Base-by-base conservation (phyloP, 1,140 invertebrate genomes). In the Drosophila elegans region DNA sequence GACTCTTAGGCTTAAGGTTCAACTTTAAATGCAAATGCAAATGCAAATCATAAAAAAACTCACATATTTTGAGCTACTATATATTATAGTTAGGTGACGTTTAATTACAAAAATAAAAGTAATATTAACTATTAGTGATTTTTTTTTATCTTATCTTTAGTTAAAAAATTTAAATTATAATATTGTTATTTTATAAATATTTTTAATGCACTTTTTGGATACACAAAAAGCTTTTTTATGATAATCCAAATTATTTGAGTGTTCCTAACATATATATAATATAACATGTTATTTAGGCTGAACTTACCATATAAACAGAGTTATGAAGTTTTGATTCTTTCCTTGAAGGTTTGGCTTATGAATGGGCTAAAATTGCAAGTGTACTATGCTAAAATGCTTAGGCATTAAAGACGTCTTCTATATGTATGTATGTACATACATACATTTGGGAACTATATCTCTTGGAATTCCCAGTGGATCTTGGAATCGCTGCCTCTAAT, bases 401-500 rank as follows among this genome's bases (percentile, higher is more conserved):
- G 7, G 5, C 2, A n/a, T 42, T n/a, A n/a, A 21, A 21, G 16
- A 44, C 0, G 16, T 21, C 0, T 6, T 44, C 5, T 3, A 1
- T 21, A 16, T 21, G 42, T 21, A 46, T 27, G 3, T 46, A 29
- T n/a, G 12, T 29, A n/a, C 2, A n/a, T 29, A n/a, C 2, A n/a
- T 48, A 29, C 3, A 32, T 46, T 46, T 48, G 25, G n/a, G 29
- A 6, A 32, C 6, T n/a, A 4, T 45, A 27, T 25, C 25, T 10
- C 5, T 9, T 13, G 3, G 7, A 10, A 36, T 44, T 63, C 27
- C 46, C 44, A 12, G 36, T 16, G 29, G 3, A 32, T 34, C 64
- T 29, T 42, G 59, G 32, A 52, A 68, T 52, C 13, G 21, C 34
- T 66, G 54, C 34, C 54, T 44, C 9, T 41, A 10, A 29, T n/a